Evolutionary conservation across 1,140 invertebrate species (phyloP), one percentile per base, ranked within the genome.

Genomic region (Nephila pilipes): DNA sequence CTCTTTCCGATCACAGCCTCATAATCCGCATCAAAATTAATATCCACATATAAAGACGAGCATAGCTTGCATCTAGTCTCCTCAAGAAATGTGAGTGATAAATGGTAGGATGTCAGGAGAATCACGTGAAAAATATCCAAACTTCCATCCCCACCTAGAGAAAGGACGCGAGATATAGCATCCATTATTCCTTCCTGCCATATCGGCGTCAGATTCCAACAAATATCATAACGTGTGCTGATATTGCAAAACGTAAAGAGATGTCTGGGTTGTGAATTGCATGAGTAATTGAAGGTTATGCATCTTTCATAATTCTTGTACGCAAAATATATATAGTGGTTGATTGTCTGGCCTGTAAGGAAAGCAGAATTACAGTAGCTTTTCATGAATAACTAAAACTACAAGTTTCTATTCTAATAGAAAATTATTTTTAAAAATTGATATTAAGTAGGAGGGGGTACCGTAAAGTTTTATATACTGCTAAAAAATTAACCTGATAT

Each of bases 51-150:
- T 46, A 83, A 46, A 60, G 25, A 75, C 22, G 87, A 88, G 20
- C n/a, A 75, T 20, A 75, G 38, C 38, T 75, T 75, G 29, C 65
- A 32, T 14, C 38, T 25, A 55, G 87, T 32, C 65, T 75, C 58
- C 60, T 63, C 46, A 54, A 25, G 16, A 12, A 83, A 22, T 25
- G 38, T 54, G 1, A 36, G 57, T 54, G 87, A 88, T 55, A 88
- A 88, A 88, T 88, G 87, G 55, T 55, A 69, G 38, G 60, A 88
- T 46, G 87, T 46, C 60, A 75, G 38, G 14, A 88, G 38, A 55
- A 88, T 65, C 20, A 46, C n/a, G 32, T 55, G 65, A 88, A 75
- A 88, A 88, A 88, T 88, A 46, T 69, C 87, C 60, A 69, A 46
- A 55, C 60, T 88, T 65, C 20, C 4, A 4, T 8, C 14, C 8